These are phyloP conservation scores for Amphipoea oculea DNA, from an alignment of 2,888 invertebrate species.

Conservation along the genomic window DNA sequence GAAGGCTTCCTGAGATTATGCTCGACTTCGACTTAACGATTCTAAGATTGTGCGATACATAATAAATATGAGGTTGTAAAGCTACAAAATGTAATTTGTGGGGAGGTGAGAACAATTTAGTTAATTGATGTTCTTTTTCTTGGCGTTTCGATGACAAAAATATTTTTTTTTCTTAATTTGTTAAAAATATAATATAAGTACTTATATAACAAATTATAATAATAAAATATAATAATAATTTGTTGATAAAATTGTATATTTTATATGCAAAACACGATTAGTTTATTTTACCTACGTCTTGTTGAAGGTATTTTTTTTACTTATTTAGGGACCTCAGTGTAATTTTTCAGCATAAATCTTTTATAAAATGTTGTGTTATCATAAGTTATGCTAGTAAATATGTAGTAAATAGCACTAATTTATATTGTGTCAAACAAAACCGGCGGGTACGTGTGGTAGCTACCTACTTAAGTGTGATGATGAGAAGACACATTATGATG, in stretches of 20 bases:
- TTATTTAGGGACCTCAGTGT: not conserved
- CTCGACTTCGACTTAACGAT: conserved; percentile 25
- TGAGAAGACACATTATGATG: not conserved
- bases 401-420: not conserved
- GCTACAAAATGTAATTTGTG: not conserved
- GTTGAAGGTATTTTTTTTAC: not conserved
- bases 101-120: not conserved
- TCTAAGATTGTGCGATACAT: conserved; percentile 27
- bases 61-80: not conserved
- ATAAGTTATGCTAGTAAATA: not conserved
- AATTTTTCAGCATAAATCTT: not conserved
- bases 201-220: too few species aligned
- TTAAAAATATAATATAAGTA: too few species aligned
- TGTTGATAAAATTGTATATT: too few species aligned
- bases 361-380: not conserved
- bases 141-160: too few species aligned
- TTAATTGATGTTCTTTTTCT: not conserved
- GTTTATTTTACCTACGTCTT: not conserved
- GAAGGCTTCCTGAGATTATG: conserved; percentile 31
- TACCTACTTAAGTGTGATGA: not conserved
- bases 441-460: not conserved
- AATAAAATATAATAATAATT: too few species aligned
- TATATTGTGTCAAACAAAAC: not conserved
- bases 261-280: not conserved
- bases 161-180: too few species aligned